Conservation (phyloP, 1,140 invertebrate genomes). For the Drosophila nigrodunni region DNA sequence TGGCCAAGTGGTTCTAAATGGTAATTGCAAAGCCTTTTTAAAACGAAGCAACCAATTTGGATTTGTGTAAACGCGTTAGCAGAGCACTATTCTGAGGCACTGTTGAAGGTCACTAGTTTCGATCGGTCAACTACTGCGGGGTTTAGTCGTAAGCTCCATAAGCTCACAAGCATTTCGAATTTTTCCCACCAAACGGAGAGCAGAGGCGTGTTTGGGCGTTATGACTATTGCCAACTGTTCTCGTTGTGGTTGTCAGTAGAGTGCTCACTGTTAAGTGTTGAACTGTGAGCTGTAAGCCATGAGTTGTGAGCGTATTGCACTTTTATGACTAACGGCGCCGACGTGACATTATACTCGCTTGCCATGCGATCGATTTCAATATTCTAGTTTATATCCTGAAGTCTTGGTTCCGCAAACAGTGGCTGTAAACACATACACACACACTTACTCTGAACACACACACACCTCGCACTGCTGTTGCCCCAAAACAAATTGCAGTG, state of each 20-base stretch:
- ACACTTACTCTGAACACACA: conserved; percentile 6
- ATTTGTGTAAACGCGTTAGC: conserved; percentile 65
- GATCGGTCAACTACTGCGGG: conserved; percentile 35
- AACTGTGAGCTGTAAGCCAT: conserved; percentile 8
- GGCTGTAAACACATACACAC: conserved; percentile 15
- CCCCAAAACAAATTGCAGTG: conserved; percentile 67
- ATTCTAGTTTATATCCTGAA: conserved; percentile 63
- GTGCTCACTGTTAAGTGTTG: conserved; percentile 14
- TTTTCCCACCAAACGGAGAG: conserved; percentile 38
- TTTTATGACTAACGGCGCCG: conserved; percentile 70
- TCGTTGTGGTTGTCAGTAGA: background rate
- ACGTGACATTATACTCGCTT: conserved; percentile 53
- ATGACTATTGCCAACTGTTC: conserved; percentile 8
- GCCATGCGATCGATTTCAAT: conserved; percentile 50
- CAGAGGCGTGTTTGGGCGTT: conserved; percentile 27
- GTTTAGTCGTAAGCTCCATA: too few relatives aligned
- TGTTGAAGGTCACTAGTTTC: conserved; percentile 40
- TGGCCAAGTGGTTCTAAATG: conserved; percentile 28
- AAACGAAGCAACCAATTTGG: conserved; percentile 50
- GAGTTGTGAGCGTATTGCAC: conserved; percentile 26
- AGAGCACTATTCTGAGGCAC: conserved; percentile 66
- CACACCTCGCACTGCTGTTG: conserved; percentile 31
- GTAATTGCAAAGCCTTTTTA: conserved; percentile 50
- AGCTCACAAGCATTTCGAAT: conserved; percentile 12
- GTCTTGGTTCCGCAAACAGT: conserved; percentile 57